Percentiles rank a stretch among this genome's conserved stretches.
Conservation (phyloP, 2,797 vertebrate genomes). For the Podarcis siculus region DNA sequence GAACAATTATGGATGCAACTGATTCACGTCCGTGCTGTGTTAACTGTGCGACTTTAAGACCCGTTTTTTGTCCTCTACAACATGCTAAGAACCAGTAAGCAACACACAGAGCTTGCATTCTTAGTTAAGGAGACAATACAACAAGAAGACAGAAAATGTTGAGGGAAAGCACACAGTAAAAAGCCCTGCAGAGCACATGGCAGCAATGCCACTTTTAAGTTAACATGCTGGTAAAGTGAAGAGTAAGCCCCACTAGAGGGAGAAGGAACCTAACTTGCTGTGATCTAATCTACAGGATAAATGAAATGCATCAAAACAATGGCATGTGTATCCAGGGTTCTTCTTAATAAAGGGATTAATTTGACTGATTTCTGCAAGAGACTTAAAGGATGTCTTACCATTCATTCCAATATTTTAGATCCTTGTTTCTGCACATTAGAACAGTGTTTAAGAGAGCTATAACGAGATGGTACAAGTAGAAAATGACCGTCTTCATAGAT, state of each 20-base stretch:
- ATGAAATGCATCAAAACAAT: background rate
- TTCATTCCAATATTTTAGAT: background rate
- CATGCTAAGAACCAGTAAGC: background rate
- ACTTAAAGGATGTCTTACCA: background rate
- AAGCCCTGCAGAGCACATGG: background rate
- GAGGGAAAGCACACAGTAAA: background rate
- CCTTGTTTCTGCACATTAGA: background rate
- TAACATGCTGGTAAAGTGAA: background rate
- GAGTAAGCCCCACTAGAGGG: fast-evolving
- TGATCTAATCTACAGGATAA: background rate
- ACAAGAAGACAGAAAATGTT: background rate
- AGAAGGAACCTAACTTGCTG: background rate
- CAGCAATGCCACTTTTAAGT: background rate
- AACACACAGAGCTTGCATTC: background rate
- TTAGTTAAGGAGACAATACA: background rate
- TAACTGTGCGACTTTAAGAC: background rate
- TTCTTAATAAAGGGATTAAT: background rate
- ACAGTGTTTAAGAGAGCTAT: background rate
- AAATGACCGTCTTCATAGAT: slow-evolving; percentile 40
- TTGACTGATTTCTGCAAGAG: background rate
- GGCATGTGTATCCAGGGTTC: background rate
- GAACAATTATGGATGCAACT: background rate
- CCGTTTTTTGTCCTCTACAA: background rate
- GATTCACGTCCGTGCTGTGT: background rate
- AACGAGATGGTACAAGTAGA: background rate